Percentiles rank a stretch among this genome's conserved stretches.
Evolutionary conservation across 2,888 invertebrate species (phyloP).

Genomic region (Metellina segmentata): DNA sequence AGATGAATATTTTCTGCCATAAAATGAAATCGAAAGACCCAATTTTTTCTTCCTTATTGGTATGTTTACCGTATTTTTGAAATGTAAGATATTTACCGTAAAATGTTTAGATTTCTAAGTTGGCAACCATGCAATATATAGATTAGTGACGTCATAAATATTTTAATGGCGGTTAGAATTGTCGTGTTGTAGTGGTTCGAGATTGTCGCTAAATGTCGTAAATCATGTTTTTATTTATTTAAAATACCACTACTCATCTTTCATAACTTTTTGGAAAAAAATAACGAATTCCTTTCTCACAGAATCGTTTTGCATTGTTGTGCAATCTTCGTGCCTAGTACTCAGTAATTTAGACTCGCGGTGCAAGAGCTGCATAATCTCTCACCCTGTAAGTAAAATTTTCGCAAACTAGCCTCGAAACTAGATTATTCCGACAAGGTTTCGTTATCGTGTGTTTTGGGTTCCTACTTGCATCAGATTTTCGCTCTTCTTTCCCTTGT

Average conservation of each 20-base stretch:
- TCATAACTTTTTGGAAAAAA: neutral
- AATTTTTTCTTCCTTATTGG: too few species aligned
- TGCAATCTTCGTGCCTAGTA: too few species aligned
- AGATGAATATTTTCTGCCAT: too few species aligned
- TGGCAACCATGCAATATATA: conserved; percentile 43
- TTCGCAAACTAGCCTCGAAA: conserved; percentile 74
- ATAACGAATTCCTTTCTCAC: neutral
- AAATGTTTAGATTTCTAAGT: neutral
- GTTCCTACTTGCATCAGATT: neutral
- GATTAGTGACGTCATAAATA: conserved; percentile 55
- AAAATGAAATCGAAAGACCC: too few species aligned
- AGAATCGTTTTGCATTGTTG: too few species aligned
- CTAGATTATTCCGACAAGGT: conserved; percentile 65
- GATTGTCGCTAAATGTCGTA: conserved; percentile 61
- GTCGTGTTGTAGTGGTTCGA: conserved; percentile 68
- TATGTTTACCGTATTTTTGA: too few species aligned
- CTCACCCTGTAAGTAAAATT: conserved; percentile 61
- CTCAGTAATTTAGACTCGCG: neutral
- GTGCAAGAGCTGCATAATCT: conserved; percentile 52
- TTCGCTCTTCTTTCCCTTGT: neutral
- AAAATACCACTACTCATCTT: neutral
- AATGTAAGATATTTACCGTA: too few species aligned
- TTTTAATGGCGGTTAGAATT: conserved; percentile 64
- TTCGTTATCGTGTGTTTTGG: conserved; percentile 16
- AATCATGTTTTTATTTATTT: conserved; percentile 26